Conservation (phyloP, 2,113 vertebrate species). For the Clarias gariepinus region DNA sequence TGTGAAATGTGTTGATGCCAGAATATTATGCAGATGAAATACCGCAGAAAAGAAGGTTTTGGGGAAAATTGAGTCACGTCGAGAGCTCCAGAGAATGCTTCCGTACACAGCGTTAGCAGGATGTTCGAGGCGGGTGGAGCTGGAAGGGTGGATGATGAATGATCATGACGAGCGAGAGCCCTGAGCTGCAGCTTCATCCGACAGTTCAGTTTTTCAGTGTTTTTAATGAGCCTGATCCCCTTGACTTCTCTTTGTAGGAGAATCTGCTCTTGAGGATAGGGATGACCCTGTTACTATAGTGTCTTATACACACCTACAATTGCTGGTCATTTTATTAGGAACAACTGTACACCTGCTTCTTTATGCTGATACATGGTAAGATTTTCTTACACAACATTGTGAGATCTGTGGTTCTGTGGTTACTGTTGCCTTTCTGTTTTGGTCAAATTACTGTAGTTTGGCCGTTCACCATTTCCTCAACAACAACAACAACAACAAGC, state of each 20-base stretch:
- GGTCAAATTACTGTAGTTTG: too few relatives aligned
- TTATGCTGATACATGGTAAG: neutral
- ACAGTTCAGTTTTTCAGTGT: conserved; percentile 58
- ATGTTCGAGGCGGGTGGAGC: conserved; percentile 46
- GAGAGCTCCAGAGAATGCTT: neutral
- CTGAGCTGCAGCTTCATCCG: conserved; percentile 38
- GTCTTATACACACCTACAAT: conserved; percentile 36
- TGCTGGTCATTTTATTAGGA: neutral
- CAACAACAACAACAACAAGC: neutral
- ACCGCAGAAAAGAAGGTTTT: neutral
- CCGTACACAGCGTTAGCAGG: neutral
- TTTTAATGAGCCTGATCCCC: conserved; percentile 72
- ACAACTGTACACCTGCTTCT: neutral
- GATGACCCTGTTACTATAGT: conserved; percentile 61
- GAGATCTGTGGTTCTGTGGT: neutral
- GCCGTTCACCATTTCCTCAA: neutral
- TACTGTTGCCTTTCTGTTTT: neutral
- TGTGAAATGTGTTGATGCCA: neutral
- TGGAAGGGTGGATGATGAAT: conserved; percentile 67
- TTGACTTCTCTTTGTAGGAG: conserved; percentile 61
- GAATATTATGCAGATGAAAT: neutral
- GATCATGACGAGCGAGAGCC: conserved; percentile 61
- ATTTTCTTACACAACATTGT: too few relatives aligned
- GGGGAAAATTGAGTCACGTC: neutral
- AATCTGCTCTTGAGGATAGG: conserved; percentile 56